Conservation (phyloP, 1,140 invertebrate species). For the Drosophila trapezifrons region DNA sequence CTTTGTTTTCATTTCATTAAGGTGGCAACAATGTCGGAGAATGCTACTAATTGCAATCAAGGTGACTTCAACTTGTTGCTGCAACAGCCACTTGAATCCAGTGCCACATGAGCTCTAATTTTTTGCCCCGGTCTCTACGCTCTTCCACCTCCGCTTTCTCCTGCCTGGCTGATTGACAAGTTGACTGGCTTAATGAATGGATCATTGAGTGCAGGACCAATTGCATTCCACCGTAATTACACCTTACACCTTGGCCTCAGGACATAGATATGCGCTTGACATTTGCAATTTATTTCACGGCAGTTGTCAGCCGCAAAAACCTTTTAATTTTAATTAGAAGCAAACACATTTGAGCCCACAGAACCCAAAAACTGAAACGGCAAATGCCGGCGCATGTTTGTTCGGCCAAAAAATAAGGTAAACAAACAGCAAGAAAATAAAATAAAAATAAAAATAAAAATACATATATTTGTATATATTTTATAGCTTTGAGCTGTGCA, state of each 20-base stretch:
- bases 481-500: constrained; percentile 44
- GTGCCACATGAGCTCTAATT: constrained; percentile 23
- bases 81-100: constrained; percentile 23
- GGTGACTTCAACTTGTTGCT: constrained; percentile 76
- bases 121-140: constrained; percentile 2
- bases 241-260: constrained; percentile 4
- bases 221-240: constrained; percentile 22
- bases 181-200: constrained; percentile 52
- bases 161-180: constrained; percentile 36
- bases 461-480: constrained; percentile 39
- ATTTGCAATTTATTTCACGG: constrained; percentile 32
- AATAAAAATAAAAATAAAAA: constrained; percentile 50
- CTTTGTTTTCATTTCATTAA: constrained; percentile 77
- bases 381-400: constrained; percentile 45
- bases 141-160: not conserved
- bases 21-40: constrained; percentile 69
- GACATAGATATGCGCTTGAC: constrained; percentile 20
- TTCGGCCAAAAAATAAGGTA: constrained; percentile 39
- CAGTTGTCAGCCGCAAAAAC: constrained; percentile 37
- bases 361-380: constrained; percentile 35
- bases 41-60: constrained; percentile 77
- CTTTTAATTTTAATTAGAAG: constrained; percentile 59
- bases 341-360: constrained; percentile 36
- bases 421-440: constrained; percentile 33
- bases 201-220: constrained; percentile 41